These are phyloP conservation scores for Crossocerus cetratus DNA, from an alignment of 2,888 invertebrate species.

Conservation along the genomic window DNA sequence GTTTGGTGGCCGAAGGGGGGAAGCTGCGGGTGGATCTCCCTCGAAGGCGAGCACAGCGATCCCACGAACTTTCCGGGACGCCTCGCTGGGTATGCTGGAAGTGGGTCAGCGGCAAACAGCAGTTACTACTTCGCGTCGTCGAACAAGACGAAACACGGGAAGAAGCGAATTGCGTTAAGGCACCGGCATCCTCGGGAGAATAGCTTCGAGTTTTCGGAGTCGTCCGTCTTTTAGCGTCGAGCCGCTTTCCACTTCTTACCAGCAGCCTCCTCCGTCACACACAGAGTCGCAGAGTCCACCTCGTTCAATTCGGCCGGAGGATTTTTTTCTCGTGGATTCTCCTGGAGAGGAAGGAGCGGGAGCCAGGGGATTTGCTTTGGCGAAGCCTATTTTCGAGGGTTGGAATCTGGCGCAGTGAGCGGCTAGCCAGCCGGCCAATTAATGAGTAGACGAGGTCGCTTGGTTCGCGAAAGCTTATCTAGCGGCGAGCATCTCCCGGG, in stretches of 20 bases:
- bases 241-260: background rate
- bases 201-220: background rate
- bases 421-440: too few relatives aligned
- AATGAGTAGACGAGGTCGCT: background rate
- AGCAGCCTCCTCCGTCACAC: too few relatives aligned
- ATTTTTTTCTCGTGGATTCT: background rate
- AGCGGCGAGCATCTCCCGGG: background rate
- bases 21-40: background rate
- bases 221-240: background rate
- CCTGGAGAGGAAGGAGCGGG: background rate
- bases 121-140: constrained; percentile 32
- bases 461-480: background rate
- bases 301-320: background rate
- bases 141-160: constrained; percentile 12
- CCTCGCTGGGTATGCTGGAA: constrained; percentile 7
- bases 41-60: constrained; percentile 19
- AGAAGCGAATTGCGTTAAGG: constrained; percentile 14
- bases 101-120: constrained; percentile 35
- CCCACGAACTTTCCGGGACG: constrained; percentile 32
- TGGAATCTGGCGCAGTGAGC: background rate
- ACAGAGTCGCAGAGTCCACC: background rate
- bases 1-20: background rate
- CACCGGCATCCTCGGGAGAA: background rate
- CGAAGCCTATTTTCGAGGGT: background rate
- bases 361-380: background rate